Conservation (phyloP, 2,113 vertebrate species). For the Pollachius pollachius region DNA sequence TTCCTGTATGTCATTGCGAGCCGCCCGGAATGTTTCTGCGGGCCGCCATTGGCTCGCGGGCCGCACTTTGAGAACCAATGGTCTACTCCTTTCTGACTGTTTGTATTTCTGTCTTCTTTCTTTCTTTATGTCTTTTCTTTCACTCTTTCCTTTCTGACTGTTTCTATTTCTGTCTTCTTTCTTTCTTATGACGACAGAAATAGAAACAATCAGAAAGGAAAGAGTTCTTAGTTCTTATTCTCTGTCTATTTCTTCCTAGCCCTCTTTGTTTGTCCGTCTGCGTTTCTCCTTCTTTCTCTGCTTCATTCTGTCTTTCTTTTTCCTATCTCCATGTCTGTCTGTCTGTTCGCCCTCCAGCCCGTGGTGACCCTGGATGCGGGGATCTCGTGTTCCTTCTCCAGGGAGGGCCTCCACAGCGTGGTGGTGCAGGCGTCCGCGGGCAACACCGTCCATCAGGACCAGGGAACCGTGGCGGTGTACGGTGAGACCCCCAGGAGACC, state of each 20-base stretch:
- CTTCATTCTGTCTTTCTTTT: no score
- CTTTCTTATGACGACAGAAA: no score
- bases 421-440: conserved; percentile 88
- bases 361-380: conserved; percentile 84
- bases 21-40: no score
- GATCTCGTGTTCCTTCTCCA: conserved; percentile 82
- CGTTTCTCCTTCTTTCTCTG: no score
- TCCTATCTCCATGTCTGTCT: conserved; percentile 5
- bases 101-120: background rate
- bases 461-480: conserved; percentile 85
- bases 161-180: background rate
- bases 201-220: no score
- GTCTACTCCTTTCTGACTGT: background rate
- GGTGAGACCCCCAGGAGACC: conserved; percentile 69
- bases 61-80: no score
- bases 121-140: background rate
- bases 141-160: background rate
- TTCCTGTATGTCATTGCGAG: no score
- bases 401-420: conserved; percentile 85
- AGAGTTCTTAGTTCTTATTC: background rate
- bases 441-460: conserved; percentile 86
- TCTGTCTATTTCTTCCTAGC: conserved; percentile 37
- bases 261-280: no score
- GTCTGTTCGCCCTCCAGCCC: conserved; percentile 69
- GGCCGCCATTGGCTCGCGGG: no score